Conservation (phyloP, 2,797 vertebrate species). For the Tarsius wallacei region DNA sequence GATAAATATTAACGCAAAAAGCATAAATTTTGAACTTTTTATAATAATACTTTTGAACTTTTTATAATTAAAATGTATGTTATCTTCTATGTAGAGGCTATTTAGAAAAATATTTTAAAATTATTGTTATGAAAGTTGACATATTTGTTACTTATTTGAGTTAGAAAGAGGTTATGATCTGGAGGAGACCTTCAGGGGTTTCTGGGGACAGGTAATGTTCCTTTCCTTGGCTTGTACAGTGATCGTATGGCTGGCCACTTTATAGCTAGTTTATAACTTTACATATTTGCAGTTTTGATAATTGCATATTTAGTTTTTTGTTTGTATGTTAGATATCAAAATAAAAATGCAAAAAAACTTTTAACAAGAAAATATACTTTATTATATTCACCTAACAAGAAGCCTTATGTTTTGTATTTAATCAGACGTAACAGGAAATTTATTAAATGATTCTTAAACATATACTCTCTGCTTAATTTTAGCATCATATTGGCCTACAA, state of each 20-base stretch:
- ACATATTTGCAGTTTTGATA: not conserved
- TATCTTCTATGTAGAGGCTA: not conserved
- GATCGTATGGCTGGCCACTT: not conserved
- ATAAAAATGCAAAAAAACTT: constrained; percentile 32
- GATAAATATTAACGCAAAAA: not conserved
- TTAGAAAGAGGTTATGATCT: not conserved
- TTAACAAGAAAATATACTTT: not conserved
- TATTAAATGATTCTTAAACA: constrained; percentile 24
- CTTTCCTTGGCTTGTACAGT: not conserved
- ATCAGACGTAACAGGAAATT: not conserved
- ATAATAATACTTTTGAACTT: not conserved
- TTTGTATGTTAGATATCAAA: not conserved
- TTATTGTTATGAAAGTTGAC: not conserved
- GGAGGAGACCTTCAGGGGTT: not conserved
- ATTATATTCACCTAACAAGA: not conserved
- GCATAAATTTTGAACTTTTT: not conserved
- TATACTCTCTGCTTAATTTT: not conserved
- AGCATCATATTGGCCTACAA: not conserved
- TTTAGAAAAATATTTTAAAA: constrained; percentile 44
- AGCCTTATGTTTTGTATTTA: not conserved
- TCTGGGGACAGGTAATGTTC: not conserved
- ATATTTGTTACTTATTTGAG: not conserved
- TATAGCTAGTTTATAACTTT: not conserved
- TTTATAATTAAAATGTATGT: not conserved
- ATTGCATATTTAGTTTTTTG: not conserved